Evolutionary conservation across 2,797 vertebrate genomes (phyloP).

Genomic region (Sebastes hubbsi): DNA sequence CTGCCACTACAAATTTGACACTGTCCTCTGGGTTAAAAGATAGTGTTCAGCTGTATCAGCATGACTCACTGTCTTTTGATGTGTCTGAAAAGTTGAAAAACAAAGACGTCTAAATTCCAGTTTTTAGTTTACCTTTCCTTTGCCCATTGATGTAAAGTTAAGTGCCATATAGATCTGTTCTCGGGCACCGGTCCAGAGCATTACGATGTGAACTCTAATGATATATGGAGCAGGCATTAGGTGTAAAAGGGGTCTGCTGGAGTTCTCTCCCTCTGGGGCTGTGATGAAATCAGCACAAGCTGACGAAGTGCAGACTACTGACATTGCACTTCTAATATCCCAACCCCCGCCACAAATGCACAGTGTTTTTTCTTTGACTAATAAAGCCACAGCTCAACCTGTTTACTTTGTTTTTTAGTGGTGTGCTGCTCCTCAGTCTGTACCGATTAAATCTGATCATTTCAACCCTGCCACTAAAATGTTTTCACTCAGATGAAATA

Average conservation of each 20-base stretch:
- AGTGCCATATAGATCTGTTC: conserved; percentile 62
- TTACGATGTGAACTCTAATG: conserved; percentile 53
- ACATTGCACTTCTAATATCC: conserved; percentile 38
- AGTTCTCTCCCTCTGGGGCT: conserved; percentile 51
- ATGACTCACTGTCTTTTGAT: conserved; percentile 32
- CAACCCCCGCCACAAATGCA: conserved; percentile 15
- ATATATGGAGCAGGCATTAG: conserved; percentile 60
- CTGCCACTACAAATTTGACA: conserved; percentile 16
- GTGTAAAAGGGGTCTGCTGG: conserved; percentile 62
- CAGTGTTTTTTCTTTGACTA: conserved; percentile 7
- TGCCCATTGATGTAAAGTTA: conserved; percentile 31
- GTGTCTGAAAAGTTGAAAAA: conserved; percentile 10
- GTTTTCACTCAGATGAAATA: conserved; percentile 4
- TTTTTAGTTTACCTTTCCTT: conserved; percentile 28
- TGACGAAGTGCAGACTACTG: conserved; percentile 66
- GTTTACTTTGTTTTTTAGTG: neutral
- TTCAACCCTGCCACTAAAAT: conserved; percentile 6
- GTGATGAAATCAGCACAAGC: conserved; percentile 62
- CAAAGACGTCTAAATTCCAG: neutral
- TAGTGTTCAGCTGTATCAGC: conserved; percentile 22
- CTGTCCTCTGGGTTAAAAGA: conserved; percentile 6
- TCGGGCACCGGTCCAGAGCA: conserved; percentile 39
- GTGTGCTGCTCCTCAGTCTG: neutral
- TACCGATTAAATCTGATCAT: neutral
- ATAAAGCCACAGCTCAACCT: conserved; percentile 19